Evolutionary conservation across 1,140 invertebrate genomes (phyloP).

Genomic region (Polypedilum vanderplanki): DNA sequence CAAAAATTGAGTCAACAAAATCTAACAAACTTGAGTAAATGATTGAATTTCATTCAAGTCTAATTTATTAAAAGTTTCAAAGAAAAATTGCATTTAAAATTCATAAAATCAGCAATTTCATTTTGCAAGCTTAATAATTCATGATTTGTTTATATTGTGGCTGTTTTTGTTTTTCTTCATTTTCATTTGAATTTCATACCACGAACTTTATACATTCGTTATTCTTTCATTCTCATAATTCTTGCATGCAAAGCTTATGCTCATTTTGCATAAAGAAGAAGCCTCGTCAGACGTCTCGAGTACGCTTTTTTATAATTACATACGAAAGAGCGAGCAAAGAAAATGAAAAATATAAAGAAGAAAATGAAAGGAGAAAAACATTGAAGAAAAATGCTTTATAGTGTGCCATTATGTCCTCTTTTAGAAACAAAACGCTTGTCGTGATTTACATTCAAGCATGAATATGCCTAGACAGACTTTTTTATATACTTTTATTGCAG

Average conservation of each 20-base stretch:
- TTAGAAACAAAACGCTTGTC: not conserved
- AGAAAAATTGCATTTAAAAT: too few species aligned
- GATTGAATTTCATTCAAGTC: too few species aligned
- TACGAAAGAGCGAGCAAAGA: not conserved
- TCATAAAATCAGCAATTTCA: too few species aligned
- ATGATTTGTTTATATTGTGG: not conserved
- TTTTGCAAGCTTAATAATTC: not conserved
- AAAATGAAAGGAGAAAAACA: not conserved
- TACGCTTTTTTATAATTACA: conserved; percentile 2
- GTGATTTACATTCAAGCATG: not conserved
- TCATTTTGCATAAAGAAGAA: not conserved
- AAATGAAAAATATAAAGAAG: not conserved
- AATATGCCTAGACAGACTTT: not conserved
- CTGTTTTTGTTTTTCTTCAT: not conserved
- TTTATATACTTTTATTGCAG: not conserved
- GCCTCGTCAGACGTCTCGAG: conserved; percentile 2
- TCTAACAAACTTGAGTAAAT: too few species aligned
- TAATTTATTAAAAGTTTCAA: too few species aligned
- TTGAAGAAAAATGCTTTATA: not conserved
- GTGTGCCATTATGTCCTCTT: not conserved
- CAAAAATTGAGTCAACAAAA: too few species aligned
- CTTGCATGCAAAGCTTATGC: too few species aligned
- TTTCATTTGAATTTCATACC: not conserved
- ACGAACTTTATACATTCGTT: too few species aligned
- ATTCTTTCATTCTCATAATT: too few species aligned